These are phyloP conservation scores for Apoderus coryli DNA, from an alignment of 2,888 invertebrate species.

Conservation along the genomic window DNA sequence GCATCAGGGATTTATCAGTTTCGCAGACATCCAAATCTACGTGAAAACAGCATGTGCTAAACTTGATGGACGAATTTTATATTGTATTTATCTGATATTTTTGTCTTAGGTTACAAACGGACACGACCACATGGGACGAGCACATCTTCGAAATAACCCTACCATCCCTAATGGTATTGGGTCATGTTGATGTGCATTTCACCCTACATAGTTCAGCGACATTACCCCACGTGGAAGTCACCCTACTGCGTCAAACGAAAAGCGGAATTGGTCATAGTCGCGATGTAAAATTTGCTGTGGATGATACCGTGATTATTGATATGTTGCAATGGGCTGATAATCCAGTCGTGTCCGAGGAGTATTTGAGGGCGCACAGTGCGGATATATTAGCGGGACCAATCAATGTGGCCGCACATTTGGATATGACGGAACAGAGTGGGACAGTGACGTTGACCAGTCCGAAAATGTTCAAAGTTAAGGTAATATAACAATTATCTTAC, in stretches of 20 bases:
- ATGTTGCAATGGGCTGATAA: conserved; percentile 41
- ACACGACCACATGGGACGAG: conserved; percentile 83
- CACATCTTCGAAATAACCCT: conserved; percentile 81
- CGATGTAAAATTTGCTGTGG: conserved; percentile 32
- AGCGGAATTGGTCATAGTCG: conserved; percentile 47
- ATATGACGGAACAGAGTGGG: conserved; percentile 73
- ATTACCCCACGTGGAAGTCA: conserved; percentile 55
- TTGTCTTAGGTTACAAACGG: conserved; percentile 71
- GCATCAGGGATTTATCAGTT: too few species aligned
- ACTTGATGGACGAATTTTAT: too few species aligned
- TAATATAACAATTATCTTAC: too few species aligned
- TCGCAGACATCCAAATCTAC: too few species aligned
- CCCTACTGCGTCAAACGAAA: conserved; percentile 47
- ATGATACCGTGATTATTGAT: conserved; percentile 36
- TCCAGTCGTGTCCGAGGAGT: conserved; percentile 66
- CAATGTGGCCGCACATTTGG: conserved; percentile 64
- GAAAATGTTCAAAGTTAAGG: conserved; percentile 60
- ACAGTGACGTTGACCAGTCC: conserved; percentile 78
- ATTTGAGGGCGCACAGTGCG: conserved; percentile 73
- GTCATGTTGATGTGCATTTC: conserved; percentile 84
- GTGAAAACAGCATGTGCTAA: too few species aligned
- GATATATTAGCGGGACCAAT: conserved; percentile 85
- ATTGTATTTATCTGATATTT: too few species aligned
- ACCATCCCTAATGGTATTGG: conserved; percentile 61
- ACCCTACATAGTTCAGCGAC: conserved; percentile 64